Evolutionary conservation across 1,140 invertebrate species (phyloP), one percentile per base, ranked within the genome.

Genomic region (Hylyphantes graminicola): DNA sequence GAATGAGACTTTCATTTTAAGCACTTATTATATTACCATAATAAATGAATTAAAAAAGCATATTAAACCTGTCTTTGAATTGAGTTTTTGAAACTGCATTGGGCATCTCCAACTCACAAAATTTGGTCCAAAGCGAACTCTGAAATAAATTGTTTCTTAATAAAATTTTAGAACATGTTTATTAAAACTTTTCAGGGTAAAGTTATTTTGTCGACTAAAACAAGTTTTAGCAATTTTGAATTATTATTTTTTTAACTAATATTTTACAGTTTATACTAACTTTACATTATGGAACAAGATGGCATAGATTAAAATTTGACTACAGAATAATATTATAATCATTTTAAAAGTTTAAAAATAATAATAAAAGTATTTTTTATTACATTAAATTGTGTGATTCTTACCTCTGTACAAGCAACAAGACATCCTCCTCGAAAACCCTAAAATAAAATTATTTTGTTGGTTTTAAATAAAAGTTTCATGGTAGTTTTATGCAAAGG

Each of bases 371-470:
- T 55, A 7, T 51, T 15, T 57, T 57, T 59, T 19, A 2, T 17
- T 0, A 75, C 9, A 75, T 0, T 59, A 15, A 75, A 64, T 51
- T 63, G n/a, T 15, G 50, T 0, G 12, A 11, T 63, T 6, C 21
- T 75, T 83, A 83, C 80, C 67, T 83, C 80, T 53, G 80, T 12
- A 65, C 80, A 83, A 2, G 80, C 70, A 13, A 75, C 80, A 35
- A 83, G 59, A 61, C 80, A 83, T 6, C 80, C 80, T 15, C 80
- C 80, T 17, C 80, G 61, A 75, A 83, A 83, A 7, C 80, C 80
- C 80, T 83, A 75, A 74, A 65, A 83, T 6, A 21, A 64, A 50
- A 21, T 48, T 17, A 17, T 67, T n/a, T 35, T 3, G 13, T 67
- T 67, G 12, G 21, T n/a, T 67, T 72, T 72, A 2, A 35, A 48